Evolutionary conservation across 2,113 vertebrate species (phyloP), one percentile per base, ranked within the genome.

Genomic region (Poecilia latipinna): DNA sequence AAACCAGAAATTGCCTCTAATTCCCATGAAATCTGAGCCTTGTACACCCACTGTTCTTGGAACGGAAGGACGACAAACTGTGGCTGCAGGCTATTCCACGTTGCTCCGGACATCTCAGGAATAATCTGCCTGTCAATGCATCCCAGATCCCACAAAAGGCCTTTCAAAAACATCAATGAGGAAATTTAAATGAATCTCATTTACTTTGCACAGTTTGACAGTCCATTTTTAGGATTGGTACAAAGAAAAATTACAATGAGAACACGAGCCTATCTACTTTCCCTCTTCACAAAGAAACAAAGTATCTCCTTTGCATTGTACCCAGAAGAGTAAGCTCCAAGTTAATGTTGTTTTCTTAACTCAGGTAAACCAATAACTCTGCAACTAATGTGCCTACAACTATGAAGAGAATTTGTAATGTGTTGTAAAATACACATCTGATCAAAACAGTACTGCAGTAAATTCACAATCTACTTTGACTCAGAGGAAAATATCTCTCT

Each of bases 51-150:
- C 37, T 39, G 65, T 67, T n/a, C 12, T 28, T 26, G 24, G 65
- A 33, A 69, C 28, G 54, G 29, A 70, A 70, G n/a, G 51, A 29
- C 6, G 48, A 70, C 28, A 60, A 33, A 31, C 67, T 69, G 67
- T 29, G 67, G 44, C 67, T 69, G 67, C 29, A 54, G 67, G 48
- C 67, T 69, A 44, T 54, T 69, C 48, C 68, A 60, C 19, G 1
- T 48, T 33, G 31, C 22, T 33, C 11, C 1, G 67, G 29, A 69
- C 48, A 60, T 13, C 31, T 35, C 51, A 5, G 51, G 22, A 60
- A 37, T 33, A 39, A 39, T 35, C 32, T 10, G 24, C 10, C 22
- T n/a, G 51, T 57, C 51, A 57, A 57, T 11, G 24, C 8, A 6
- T 24, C 22, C 51, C 24, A n/a, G 24, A 11, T 57, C 24, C 22